Base-by-base conservation (phyloP, 2,888 invertebrate species). In the Idaea aversata region DNA sequence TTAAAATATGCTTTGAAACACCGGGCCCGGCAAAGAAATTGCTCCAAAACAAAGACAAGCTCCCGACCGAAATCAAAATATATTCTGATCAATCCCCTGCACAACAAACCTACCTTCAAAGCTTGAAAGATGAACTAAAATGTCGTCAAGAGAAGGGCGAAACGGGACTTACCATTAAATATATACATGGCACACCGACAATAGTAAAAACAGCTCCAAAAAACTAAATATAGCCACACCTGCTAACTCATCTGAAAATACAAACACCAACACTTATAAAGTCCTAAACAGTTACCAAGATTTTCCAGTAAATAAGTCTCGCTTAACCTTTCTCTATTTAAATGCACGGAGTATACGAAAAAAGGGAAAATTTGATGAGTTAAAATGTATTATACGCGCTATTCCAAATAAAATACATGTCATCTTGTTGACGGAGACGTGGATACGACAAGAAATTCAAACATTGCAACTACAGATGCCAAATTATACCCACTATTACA, bases 291-390 rank as follows among this genome's bases (percentile, higher is more conserved):
- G 65, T 38, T 74, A 76, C 57, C 67, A 72, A 59, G 68, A 72
- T 34, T 59, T 77, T 34, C 67, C 71, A 7, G 5, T 65, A 6
- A 59, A 63, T 5, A 36, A 67, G 38, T 70, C 70, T 2, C 72
- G 70, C 0, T 59, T 76, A 61, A 64, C 68, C 62, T 73, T 72
- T 61, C 64, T 78, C 7, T 78, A 77, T 62, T 67, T 72, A 0
- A 78, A 78, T 63, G 34, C 71, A 58, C 68, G 75, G 4, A 78
- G 75, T 64, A n/a, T n/a, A n/a, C n/a, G n/a, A n/a, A n/a, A n/a
- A n/a, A n/a, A n/a, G n/a, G n/a, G n/a, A n/a, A n/a, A n/a, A n/a
- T n/a, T n/a, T n/a, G n/a, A n/a, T n/a, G n/a, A n/a, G n/a, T n/a
- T n/a, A n/a, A n/a, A n/a, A 74, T 65, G 67, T 57, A 60, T 61